Evolutionary conservation across 2,888 invertebrate genomes (phyloP).

Genomic region (Andrena camellia): DNA sequence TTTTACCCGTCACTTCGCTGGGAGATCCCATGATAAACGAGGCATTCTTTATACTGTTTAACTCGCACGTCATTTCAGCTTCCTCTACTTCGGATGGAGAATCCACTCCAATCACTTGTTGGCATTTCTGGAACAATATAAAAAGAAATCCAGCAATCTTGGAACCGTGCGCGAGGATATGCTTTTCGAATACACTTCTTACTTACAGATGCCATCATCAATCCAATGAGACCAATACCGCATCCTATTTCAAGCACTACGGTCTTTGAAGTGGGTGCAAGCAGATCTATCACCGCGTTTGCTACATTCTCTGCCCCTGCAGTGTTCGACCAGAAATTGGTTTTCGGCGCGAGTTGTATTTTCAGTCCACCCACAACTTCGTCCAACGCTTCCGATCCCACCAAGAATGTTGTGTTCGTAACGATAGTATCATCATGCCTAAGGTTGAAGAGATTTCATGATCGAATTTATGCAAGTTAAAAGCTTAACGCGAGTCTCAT

Average conservation of each 20-base stretch:
- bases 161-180: neutral
- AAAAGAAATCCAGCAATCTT: constrained; percentile 10
- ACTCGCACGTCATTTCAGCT: constrained; percentile 82
- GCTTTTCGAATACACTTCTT: constrained; percentile 2
- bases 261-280: constrained; percentile 75
- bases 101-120: constrained; percentile 82
- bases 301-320: constrained; percentile 81
- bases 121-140: constrained; percentile 77
- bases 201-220: constrained; percentile 82
- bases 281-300: constrained; percentile 77
- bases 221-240: constrained; percentile 82
- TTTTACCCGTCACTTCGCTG: constrained; percentile 76
- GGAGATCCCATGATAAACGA: constrained; percentile 81
- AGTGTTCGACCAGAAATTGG: constrained; percentile 83
- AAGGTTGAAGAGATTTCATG: constrained; percentile 26
- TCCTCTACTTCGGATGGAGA: constrained; percentile 82
- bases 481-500: neutral
- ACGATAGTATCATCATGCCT: constrained; percentile 74
- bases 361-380: constrained; percentile 81
- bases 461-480: neutral
- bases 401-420: constrained; percentile 81
- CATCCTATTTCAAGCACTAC: constrained; percentile 83
- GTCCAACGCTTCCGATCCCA: constrained; percentile 82
- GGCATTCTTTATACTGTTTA: constrained; percentile 82
- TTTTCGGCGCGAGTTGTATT: constrained; percentile 82